Base-by-base conservation (phyloP, 2,888 invertebrate genomes). In the Drosophila pseudotakahashii region DNA sequence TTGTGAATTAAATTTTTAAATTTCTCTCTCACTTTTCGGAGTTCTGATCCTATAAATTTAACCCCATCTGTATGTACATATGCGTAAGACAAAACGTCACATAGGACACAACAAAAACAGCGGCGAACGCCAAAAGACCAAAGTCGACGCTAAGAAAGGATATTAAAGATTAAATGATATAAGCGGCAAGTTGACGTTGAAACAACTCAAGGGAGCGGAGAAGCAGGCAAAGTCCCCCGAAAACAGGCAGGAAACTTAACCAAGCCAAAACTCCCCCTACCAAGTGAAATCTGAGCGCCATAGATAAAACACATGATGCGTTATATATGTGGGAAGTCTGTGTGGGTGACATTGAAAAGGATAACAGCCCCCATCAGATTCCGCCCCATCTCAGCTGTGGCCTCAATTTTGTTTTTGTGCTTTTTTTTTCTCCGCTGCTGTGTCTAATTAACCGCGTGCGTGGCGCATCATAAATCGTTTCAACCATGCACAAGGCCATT, bases 131-230 rank as follows among this genome's bases (percentile, higher is more conserved):
- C 66, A 85, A 82, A 84, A 81, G 77, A 86, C 78, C 76, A 83
- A 86, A 89, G 83, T 88, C 80, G 83, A 83, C 81, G 76, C 87
- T 66, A 74, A 82, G 86, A 86, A 87, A 86, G 81, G 89, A 86
- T 86, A 87, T 86, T 86, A 88, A 86, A 86, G 85, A 86, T 86
- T 86, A 88, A 86, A 84, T 81, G 82, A 88, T 84, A 88, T 84
- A 88, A 88, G 88, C 79, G 54, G 73, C 77, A 69, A 81, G 66
- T 66, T 66, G 66, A 66, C 66, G 66, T 66, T 47, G 67, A 45
- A 67, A 47, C 66, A 66, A 39, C 37, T 34, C 37, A 32, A 19
- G 42, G 16, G 37, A n/a, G 11, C 10, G 62, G 39, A 47, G 39
- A 10, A 4, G 39, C 10, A 37, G 14, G 47, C 37, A 54, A 66